Base-by-base conservation (phyloP, 2,888 invertebrate species). In the Microplitis manilae region DNA sequence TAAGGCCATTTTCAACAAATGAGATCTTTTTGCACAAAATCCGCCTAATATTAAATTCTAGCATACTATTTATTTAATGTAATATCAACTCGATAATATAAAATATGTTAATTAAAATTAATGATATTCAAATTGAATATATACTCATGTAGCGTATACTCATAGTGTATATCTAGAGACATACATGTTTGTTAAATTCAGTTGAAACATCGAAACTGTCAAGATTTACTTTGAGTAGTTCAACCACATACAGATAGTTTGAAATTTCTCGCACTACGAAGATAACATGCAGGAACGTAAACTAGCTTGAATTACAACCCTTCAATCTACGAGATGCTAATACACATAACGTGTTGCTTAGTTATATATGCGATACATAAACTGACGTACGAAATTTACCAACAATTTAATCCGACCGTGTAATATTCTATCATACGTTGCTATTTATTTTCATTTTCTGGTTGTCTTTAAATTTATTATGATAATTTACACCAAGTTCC, bases 141-240 rank as follows among this genome's bases (percentile, higher is more conserved):
- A 6, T 13, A 13, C 2, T 2, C 4, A 30, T 30, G 30, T 30
- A 4, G 30, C 0, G 30, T 30, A 30, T 30, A 30, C 30, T 30
- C 30, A 30, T 4, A 30, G 30, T 30, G 30, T 30, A 30, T 30
- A 30, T 30, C 30, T 30, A 8, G 30, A 20, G 38, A 7, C 38
- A 15, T 62, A 62, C 62, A 30, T 13, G 38, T 65, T 65, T 65
- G 38, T 65, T 9, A 13, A 7, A 65, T 38, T 30, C 20, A 65
- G 8, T 38, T 0, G 30, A 30, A 65, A 13, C 38, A 65, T 65
- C 38, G 65, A 65, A 38, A 65, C 65, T 65, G 65, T 65, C 38
- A 38, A 65, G 38, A 65, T 65, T 65, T 65, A 65, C 65, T 30
- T 20, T 7, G 20, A 30, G 65, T 65, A 65, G 65, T 65, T 65